phyloP scores from a whole-genome alignment of 2,888 invertebrate genomes.

The Ellobium chinense region DNA sequence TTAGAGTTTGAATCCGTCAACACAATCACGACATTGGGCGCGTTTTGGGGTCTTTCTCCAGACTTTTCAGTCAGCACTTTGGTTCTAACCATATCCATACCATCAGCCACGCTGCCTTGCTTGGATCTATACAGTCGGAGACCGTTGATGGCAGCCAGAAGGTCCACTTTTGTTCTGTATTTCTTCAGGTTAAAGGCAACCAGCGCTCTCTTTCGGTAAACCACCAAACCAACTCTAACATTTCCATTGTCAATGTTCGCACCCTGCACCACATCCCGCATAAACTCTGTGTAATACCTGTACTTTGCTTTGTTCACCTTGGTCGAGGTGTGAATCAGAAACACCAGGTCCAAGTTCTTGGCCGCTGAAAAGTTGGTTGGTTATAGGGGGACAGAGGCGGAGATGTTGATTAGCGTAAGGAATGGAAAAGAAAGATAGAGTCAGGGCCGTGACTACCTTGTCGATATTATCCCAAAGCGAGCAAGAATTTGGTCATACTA shows the following conservation, averaged over 20 bases:
- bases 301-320: background rate
- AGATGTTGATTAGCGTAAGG: background rate
- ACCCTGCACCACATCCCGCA: constrained; percentile 55
- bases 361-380: constrained; percentile 10
- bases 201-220: constrained; percentile 25
- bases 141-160: constrained; percentile 55
- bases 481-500: no score
- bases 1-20: constrained; percentile 65
- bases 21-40: constrained; percentile 63
- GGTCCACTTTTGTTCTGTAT: constrained; percentile 55
- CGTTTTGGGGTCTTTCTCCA: constrained; percentile 53
- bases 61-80: constrained; percentile 50
- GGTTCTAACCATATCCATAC: constrained; percentile 58
- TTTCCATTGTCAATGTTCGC: constrained; percentile 56
- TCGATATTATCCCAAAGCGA: no score
- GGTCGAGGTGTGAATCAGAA: constrained; percentile 22
- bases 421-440: no score
- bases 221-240: constrained; percentile 68
- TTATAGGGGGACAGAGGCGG: background rate
- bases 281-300: constrained; percentile 53
- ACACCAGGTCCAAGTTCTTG: constrained; percentile 27
- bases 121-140: constrained; percentile 53
- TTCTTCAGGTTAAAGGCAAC: constrained; percentile 63
- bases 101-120: constrained; percentile 58
- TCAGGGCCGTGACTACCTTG: no score